These are phyloP conservation scores for Crotalus viridis DNA, from an alignment of 2,113 vertebrate genomes.

Conservation along the genomic window DNA sequence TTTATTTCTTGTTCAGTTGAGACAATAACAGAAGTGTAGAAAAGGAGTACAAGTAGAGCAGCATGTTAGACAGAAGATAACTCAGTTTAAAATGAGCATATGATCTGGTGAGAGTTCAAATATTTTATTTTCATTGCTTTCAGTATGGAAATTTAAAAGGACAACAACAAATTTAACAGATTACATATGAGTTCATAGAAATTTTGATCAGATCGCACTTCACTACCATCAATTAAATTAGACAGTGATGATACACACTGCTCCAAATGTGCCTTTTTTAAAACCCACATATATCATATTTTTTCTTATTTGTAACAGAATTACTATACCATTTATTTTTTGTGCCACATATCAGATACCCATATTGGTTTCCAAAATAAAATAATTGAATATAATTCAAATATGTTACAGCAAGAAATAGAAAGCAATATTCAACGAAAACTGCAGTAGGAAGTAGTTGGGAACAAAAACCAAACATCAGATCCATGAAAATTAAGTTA, in stretches of 20 bases:
- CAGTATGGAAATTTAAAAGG: neutral
- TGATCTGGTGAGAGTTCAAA: neutral
- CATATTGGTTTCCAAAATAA: neutral
- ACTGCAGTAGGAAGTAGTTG: neutral
- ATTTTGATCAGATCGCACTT: neutral
- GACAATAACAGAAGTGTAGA: conserved; percentile 23
- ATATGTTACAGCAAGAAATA: neutral
- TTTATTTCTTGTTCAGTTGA: conserved; percentile 27
- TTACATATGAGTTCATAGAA: neutral
- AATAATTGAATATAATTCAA: neutral
- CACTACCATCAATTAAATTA: neutral
- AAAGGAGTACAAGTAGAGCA: neutral
- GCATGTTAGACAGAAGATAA: conserved; percentile 12
- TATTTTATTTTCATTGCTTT: neutral
- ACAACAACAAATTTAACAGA: neutral
- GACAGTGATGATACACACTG: rapidly evolving
- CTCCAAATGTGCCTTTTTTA: neutral
- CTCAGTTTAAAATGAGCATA: neutral
- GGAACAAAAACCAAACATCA: neutral
- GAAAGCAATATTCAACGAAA: neutral
- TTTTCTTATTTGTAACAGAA: neutral
- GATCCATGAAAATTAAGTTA: neutral
- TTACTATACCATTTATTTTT: neutral
- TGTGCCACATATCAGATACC: neutral
- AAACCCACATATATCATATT: neutral